Percentiles rank a stretch among this genome's conserved stretches.
Conservation (phyloP, 37 sponge, comb jelly and placozoan species). For the Agelas oroides region DNA sequence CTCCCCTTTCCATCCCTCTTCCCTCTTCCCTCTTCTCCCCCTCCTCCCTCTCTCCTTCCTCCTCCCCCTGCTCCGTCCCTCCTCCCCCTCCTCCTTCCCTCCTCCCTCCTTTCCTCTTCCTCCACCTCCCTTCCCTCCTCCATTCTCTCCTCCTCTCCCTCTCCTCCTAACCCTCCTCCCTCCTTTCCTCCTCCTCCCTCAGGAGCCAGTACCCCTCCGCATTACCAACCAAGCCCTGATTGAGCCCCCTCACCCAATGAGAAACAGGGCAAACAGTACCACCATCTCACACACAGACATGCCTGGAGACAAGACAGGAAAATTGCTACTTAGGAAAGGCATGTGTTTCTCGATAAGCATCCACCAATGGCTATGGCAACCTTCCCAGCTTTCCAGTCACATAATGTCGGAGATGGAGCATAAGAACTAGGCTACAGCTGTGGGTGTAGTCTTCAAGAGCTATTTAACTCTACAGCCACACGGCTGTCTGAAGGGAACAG, state of each 20-base stretch:
- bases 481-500: too few relatives aligned
- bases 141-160: neutral
- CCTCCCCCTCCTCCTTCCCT: neutral
- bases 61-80: neutral
- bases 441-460: too few relatives aligned
- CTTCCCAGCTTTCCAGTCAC: neutral
- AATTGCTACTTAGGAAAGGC: slow-evolving; percentile 50
- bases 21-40: neutral
- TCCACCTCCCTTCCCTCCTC: neutral
- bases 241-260: neutral
- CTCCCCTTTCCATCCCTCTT: too few relatives aligned
- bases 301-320: slow-evolving; percentile 48
- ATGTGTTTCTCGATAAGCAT: neutral
- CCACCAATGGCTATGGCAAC: too few relatives aligned
- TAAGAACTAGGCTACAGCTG: too few relatives aligned
- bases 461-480: too few relatives aligned
- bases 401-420: too few relatives aligned
- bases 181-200: neutral
- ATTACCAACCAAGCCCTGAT: neutral
- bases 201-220: neutral
- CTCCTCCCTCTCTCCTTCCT: neutral
- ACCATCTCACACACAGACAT: slow-evolving; percentile 3
- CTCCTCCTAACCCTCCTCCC: neutral
- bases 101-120: neutral
- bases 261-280: slow-evolving; percentile 18